Evolutionary conservation across 1,140 invertebrate genomes (phyloP).

Genomic region (Elysia chlorotica): DNA sequence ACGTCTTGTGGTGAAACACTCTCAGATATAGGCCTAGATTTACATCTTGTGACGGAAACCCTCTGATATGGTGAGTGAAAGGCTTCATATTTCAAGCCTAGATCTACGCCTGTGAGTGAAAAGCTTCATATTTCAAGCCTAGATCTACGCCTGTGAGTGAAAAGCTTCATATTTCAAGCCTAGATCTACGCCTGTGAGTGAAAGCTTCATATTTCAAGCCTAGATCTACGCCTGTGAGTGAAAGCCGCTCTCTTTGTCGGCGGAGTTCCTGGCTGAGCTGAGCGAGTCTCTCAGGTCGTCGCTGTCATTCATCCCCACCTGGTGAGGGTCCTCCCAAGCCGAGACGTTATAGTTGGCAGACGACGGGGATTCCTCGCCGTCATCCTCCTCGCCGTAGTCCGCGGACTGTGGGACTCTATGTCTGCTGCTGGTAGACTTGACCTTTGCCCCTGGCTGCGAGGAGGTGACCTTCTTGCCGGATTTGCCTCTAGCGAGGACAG

Average conservation of each 20-base stretch:
- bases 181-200: background rate
- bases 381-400: background rate
- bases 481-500: too few relatives aligned
- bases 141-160: too few relatives aligned
- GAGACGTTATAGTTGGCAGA: background rate
- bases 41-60: too few relatives aligned
- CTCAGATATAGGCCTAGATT: too few relatives aligned
- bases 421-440: background rate
- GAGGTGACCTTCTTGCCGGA: too few relatives aligned
- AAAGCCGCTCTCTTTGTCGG: background rate
- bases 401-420: background rate
- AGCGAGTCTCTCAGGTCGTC: background rate
- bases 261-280: background rate
- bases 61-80: background rate
- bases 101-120: background rate
- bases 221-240: background rate
- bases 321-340: background rate
- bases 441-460: too few relatives aligned
- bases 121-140: background rate
- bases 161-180: too few relatives aligned
- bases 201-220: background rate
- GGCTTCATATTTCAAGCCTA: background rate
- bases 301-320: background rate
- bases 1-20: too few relatives aligned
- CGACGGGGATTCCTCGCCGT: background rate